Conservation (phyloP, 2,888 invertebrate species). For the Hartigia nigra region DNA sequence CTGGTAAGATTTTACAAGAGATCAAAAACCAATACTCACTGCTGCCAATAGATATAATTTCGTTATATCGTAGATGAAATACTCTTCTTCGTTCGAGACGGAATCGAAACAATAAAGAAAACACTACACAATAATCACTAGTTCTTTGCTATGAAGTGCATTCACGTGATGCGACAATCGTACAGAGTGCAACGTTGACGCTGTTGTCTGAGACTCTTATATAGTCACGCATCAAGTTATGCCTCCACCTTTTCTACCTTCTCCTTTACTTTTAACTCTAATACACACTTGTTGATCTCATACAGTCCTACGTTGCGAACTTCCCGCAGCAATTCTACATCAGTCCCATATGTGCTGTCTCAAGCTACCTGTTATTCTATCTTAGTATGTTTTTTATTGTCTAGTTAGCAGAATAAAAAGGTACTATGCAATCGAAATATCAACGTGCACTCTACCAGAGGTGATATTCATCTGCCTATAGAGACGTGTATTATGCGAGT, state of each 20-base stretch:
- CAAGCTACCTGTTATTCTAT: not conserved
- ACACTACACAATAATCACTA: not conserved
- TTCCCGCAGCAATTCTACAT: not conserved
- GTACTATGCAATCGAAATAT: not conserved
- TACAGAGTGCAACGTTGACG: constrained; percentile 40
- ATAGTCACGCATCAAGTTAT: constrained; percentile 25
- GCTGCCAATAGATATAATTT: not conserved
- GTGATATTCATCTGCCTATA: not conserved
- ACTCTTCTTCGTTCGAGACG: not conserved
- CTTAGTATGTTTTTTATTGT: not conserved
- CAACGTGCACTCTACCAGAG: not conserved
- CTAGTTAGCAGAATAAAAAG: not conserved
- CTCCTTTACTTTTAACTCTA: not conserved
- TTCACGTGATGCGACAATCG: constrained; percentile 18
- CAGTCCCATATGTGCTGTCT: not conserved
- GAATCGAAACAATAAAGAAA: not conserved
- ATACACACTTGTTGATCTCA: not conserved
- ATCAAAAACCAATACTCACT: not conserved
- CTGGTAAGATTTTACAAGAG: not conserved
- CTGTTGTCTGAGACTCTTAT: constrained; percentile 41
- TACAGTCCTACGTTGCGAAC: not conserved
- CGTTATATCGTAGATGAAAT: not conserved
- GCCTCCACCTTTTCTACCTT: not conserved
- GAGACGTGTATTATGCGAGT: not conserved
- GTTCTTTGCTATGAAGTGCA: not conserved